phyloP scores from a whole-genome alignment of 2,113 vertebrate species.

The Heterocephalus glaber region DNA sequence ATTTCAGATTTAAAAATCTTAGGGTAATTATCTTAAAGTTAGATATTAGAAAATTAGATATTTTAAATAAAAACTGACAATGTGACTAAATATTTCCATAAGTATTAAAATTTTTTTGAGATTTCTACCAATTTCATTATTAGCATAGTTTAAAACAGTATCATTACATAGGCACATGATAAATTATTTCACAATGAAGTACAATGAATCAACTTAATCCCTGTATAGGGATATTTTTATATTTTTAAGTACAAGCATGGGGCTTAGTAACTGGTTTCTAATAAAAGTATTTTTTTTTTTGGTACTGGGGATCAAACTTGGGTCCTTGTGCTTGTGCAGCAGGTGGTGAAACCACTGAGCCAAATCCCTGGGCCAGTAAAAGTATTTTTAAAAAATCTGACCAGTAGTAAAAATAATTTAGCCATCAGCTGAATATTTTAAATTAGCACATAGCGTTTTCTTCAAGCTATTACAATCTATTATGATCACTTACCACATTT shows the following conservation, averaged over 20 bases:
- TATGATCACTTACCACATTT: conserved; percentile 80
- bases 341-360: too few species aligned
- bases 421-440: not conserved
- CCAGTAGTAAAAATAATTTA: conserved; percentile 23
- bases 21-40: conserved; percentile 37
- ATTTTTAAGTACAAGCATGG: not conserved
- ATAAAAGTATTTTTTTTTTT: not conserved
- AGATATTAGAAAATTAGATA: not conserved
- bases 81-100: conserved; percentile 32
- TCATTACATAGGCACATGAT: not conserved
- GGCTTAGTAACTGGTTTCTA: not conserved
- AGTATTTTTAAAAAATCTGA: not conserved
- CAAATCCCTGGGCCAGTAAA: too few species aligned
- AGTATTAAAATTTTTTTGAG: conserved; percentile 46
- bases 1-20: conserved; percentile 49
- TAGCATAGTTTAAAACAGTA: conserved; percentile 47
- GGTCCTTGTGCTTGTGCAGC: too few species aligned
- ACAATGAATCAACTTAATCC: conserved; percentile 22
- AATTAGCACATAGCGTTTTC: not conserved
- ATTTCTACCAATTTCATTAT: conserved; percentile 44
- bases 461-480: not conserved
- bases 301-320: too few species aligned
- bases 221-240: not conserved
- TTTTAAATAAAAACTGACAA: conserved; percentile 50
- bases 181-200: conserved; percentile 61